These are phyloP conservation scores for Chrysopilus asiliformis DNA, from an alignment of 2,888 invertebrate species.

Conservation along the genomic window DNA sequence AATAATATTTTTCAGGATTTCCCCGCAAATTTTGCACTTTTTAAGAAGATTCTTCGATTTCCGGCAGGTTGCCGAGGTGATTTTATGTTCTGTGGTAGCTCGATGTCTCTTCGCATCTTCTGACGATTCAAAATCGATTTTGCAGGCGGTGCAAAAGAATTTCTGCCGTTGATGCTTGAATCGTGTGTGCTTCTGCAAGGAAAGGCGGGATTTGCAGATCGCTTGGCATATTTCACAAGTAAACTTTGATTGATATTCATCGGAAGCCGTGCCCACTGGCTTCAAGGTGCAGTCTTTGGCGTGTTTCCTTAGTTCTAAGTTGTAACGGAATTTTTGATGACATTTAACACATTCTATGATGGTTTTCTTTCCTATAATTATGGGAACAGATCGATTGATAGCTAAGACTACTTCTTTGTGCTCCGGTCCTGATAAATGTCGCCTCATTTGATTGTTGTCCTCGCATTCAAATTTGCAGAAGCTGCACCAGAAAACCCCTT, in stretches of 20 bases:
- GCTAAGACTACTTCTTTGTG: conserved; percentile 62
- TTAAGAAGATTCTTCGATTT: conserved; percentile 37
- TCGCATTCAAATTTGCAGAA: conserved; percentile 58
- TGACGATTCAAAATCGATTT: conserved; percentile 45
- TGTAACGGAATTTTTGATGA: conserved; percentile 53
- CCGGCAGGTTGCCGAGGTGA: conserved; percentile 39
- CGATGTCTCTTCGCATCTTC: conserved; percentile 53
- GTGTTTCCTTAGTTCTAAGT: conserved; percentile 57
- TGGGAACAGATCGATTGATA: conserved; percentile 68
- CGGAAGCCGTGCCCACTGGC: conserved; percentile 41
- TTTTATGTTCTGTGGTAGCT: conserved; percentile 48
- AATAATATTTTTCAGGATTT: conserved; percentile 40
- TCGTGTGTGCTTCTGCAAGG: conserved; percentile 54
- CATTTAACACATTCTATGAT: conserved; percentile 54
- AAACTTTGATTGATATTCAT: conserved; percentile 50
- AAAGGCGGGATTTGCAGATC: conserved; percentile 45
- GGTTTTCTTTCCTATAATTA: conserved; percentile 55
- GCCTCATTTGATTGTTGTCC: conserved; percentile 49
- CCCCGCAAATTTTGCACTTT: conserved; percentile 48
- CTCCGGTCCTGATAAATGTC: conserved; percentile 49
- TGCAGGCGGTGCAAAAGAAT: conserved; percentile 57
- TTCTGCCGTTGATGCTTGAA: conserved; percentile 44
- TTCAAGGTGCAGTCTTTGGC: conserved; percentile 39
- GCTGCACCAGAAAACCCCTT: conserved; percentile 57
- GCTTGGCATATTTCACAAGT: conserved; percentile 47